Evolutionary conservation across 2,888 invertebrate genomes (phyloP).

Genomic region (Apamea sordens): DNA sequence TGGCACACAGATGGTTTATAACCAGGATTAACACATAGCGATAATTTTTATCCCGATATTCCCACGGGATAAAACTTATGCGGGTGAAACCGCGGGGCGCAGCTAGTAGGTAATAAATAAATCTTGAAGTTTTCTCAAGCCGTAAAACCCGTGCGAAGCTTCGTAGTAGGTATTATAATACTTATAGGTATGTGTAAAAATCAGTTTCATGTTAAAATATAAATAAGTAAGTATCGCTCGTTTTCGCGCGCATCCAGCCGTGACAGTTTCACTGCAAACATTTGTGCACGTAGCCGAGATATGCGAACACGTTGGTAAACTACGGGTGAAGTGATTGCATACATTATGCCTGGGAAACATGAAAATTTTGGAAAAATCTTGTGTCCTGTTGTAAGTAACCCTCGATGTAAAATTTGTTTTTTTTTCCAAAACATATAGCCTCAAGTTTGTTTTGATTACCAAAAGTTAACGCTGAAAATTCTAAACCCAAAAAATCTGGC

Average conservation of each 20-base stretch:
- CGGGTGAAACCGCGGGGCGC: too few relatives aligned
- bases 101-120: background rate
- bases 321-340: slow-evolving; percentile 11
- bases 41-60: too few relatives aligned
- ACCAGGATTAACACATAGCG: too few relatives aligned
- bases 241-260: slow-evolving; percentile 78
- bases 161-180: background rate
- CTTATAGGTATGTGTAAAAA: slow-evolving; percentile 7
- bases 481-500: background rate
- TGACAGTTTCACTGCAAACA: slow-evolving; percentile 74
- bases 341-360: slow-evolving; percentile 12
- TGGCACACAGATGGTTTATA: too few relatives aligned
- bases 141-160: background rate
- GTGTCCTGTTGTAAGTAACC: background rate
- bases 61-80: too few relatives aligned
- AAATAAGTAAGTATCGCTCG: slow-evolving; percentile 64
- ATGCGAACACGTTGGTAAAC: slow-evolving; percentile 23
- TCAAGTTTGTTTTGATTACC: background rate
- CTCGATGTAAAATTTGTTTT: background rate
- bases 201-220: slow-evolving; percentile 50
- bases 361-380: background rate
- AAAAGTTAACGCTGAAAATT: background rate
- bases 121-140: background rate
- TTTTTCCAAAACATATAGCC: background rate
- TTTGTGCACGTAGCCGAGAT: slow-evolving; percentile 47